phyloP scores from a whole-genome alignment of 2,797 vertebrate genomes.

The Crotalus adamanteus region DNA sequence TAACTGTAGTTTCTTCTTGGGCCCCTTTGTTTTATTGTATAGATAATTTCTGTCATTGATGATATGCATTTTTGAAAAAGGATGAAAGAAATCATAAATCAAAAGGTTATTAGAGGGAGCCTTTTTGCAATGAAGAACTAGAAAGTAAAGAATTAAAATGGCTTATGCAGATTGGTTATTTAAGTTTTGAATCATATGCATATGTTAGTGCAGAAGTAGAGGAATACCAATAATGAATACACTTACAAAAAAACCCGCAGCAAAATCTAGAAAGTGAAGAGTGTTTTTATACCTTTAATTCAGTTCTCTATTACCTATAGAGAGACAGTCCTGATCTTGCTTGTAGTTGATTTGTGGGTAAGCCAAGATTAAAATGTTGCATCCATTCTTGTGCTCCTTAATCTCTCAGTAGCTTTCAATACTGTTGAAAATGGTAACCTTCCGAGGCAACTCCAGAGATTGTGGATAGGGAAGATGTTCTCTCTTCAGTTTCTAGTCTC shows the following conservation, averaged over 20 bases:
- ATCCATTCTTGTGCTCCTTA: not conserved
- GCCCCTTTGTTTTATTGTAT: not conserved
- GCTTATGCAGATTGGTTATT: not conserved
- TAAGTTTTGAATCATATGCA: not conserved
- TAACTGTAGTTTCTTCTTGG: not conserved
- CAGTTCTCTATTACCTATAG: not conserved
- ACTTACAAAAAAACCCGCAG: not conserved
- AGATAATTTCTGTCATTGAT: not conserved
- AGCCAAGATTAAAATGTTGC: not conserved
- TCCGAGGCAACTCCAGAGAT: not conserved
- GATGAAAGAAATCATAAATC: not conserved
- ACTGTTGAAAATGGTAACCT: not conserved
- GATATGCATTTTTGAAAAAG: not conserved
- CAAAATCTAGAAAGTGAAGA: not conserved
- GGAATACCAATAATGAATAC: not conserved
- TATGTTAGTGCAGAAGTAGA: not conserved
- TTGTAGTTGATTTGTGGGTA: not conserved
- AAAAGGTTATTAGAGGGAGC: not conserved
- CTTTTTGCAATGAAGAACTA: not conserved
- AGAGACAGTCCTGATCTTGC: not conserved
- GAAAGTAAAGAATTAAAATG: not conserved
- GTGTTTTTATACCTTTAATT: not conserved
- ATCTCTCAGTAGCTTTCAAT: not conserved
- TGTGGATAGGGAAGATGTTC: not conserved
- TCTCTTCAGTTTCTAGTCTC: not conserved